Conservation (phyloP, 1,140 invertebrate species). For the Drosophila suzukii region DNA sequence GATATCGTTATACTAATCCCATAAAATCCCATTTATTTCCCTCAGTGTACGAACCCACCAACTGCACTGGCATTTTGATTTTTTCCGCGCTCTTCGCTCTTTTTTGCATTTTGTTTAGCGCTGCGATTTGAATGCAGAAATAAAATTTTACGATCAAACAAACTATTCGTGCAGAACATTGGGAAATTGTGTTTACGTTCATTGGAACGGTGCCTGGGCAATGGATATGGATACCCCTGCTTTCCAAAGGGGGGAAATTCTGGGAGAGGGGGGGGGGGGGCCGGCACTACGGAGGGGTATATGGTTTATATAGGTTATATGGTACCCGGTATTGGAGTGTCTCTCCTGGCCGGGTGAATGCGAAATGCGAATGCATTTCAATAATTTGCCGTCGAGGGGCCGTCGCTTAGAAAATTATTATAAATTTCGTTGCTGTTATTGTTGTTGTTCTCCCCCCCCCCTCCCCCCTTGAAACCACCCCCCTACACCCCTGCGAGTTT, state of each 20-base stretch:
- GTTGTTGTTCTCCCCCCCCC: conserved; percentile 15
- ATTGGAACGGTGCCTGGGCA: conserved; percentile 43
- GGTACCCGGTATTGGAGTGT: conserved; percentile 25
- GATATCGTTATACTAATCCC: too few species aligned
- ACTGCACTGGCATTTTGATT: conserved; percentile 55
- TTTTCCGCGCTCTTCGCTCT: conserved; percentile 9
- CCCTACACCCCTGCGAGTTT: conserved; percentile 13
- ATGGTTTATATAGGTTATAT: conserved; percentile 24
- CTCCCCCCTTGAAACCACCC: not conserved
- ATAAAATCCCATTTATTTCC: not conserved
- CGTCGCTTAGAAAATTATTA: conserved; percentile 79
- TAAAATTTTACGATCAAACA: conserved; percentile 82
- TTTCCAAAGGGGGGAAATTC: conserved; percentile 6
- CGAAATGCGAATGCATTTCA: conserved; percentile 78
- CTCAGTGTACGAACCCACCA: conserved; percentile 6
- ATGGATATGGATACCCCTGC: conserved; percentile 23
- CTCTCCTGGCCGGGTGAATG: conserved; percentile 40
- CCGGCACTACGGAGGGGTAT: not conserved
- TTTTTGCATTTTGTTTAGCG: conserved; percentile 58
- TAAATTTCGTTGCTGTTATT: conserved; percentile 46
- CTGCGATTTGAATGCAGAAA: conserved; percentile 78
- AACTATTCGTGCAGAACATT: conserved; percentile 81
- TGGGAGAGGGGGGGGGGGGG: not conserved
- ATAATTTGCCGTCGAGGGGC: conserved; percentile 76
- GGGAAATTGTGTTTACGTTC: conserved; percentile 78